A percentile compares a stretch with the other conserved stretches of the same genome.
phyloP scores from a whole-genome alignment of 2,113 vertebrate species.

The Alexandromys fortis region DNA sequence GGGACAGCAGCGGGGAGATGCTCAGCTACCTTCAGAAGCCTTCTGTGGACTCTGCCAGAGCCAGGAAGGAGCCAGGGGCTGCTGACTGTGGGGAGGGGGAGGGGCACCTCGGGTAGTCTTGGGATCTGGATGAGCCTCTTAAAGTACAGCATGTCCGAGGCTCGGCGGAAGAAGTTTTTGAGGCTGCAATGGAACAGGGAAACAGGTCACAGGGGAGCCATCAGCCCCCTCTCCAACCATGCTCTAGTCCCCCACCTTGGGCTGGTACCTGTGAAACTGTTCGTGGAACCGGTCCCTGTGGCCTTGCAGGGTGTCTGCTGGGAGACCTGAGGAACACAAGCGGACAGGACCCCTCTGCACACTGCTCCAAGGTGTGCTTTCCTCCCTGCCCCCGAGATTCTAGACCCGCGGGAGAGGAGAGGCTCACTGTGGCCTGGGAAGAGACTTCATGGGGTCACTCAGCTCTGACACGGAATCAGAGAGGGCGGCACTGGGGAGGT shows the following conservation, averaged over 20 bases:
- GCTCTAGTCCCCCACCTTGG: rapidly evolving
- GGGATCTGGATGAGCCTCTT: constrained; percentile 99
- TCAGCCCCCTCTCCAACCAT: rapidly evolving
- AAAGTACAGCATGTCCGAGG: constrained; percentile 97
- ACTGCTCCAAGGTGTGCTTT: rapidly evolving
- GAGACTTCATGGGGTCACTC: background rate
- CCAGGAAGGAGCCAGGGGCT: background rate
- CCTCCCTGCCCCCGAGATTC: background rate
- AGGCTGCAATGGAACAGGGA: constrained; percentile 86
- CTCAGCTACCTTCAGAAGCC: background rate
- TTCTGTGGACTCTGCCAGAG: no score
- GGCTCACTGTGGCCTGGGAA: background rate
- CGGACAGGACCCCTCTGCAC: background rate
- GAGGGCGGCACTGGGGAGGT: rapidly evolving
- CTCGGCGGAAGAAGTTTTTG: constrained; percentile 95
- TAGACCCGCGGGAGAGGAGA: rapidly evolving
- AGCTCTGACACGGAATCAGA: background rate
- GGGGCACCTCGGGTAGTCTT: constrained; percentile 92
- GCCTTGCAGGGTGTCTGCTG: constrained; percentile 95
- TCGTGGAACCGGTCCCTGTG: constrained; percentile 97
- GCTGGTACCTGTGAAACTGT: constrained; percentile 94
- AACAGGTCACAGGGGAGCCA: rapidly evolving
- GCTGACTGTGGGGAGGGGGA: no score
- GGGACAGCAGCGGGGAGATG: background rate
- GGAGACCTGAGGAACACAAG: constrained; percentile 89